Conservation (phyloP, 2,888 invertebrate species). For the Terebella lapidaria region DNA sequence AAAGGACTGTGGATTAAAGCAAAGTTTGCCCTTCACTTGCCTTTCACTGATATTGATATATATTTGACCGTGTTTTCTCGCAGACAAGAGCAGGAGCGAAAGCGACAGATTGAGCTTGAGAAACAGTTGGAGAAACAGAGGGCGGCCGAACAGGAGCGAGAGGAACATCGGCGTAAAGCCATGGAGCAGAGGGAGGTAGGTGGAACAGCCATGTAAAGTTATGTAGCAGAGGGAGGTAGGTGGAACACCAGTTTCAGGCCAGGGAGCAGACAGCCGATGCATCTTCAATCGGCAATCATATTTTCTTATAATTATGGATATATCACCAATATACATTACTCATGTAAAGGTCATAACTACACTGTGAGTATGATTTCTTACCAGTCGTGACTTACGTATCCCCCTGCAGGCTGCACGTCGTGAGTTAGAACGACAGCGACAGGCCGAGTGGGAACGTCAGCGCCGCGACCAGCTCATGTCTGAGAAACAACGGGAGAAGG, state of each 20-base stretch:
- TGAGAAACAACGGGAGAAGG: conserved; percentile 47
- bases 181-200: conserved; percentile 65
- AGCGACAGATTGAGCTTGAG: conserved; percentile 82
- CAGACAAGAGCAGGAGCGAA: conserved; percentile 66
- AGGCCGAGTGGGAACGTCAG: conserved; percentile 93
- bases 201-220: too few relatives aligned
- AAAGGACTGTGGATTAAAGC: too few relatives aligned
- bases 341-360: too few relatives aligned
- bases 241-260: too few relatives aligned
- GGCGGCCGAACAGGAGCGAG: conserved; percentile 53
- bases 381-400: neutral
- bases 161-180: conserved; percentile 73
- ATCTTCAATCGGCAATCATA: too few relatives aligned
- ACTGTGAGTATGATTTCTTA: neutral
- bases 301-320: too few relatives aligned
- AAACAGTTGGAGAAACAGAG: conserved; percentile 71
- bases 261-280: too few relatives aligned
- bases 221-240: too few relatives aligned
- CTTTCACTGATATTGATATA: too few relatives aligned
- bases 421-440: conserved; percentile 91
- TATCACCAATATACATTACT: too few relatives aligned
- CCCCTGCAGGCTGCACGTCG: conserved; percentile 55
- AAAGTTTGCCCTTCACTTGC: too few relatives aligned
- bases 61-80: too few relatives aligned
- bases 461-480: conserved; percentile 80